A percentile compares a stretch with the other conserved stretches of the same genome.
phyloP scores from a whole-genome alignment of 2,888 invertebrate genomes.

The Conus canariensis region DNA sequence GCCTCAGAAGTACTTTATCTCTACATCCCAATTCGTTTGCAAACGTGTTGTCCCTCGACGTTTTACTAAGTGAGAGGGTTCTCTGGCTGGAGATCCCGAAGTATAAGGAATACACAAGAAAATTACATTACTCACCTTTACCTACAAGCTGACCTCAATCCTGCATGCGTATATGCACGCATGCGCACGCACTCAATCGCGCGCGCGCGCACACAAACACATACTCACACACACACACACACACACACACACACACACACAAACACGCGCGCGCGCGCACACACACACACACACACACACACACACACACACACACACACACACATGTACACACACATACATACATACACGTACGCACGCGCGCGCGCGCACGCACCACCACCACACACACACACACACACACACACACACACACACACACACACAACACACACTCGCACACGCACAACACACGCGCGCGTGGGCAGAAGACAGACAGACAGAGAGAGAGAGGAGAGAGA shows the following conservation, averaged over 20 bases:
- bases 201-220: background rate
- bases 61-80: too few relatives aligned
- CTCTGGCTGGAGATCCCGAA: too few relatives aligned
- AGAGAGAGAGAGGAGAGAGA: background rate
- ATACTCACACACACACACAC: slow-evolving; percentile 19
- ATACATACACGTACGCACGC: background rate
- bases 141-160: too few relatives aligned
- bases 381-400: background rate
- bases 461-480: background rate
- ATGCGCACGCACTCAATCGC: background rate
- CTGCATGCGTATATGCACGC: background rate
- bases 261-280: background rate
- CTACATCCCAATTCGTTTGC: too few relatives aligned
- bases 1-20: too few relatives aligned
- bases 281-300: slow-evolving; percentile 7
- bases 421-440: background rate
- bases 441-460: background rate
- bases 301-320: background rate
- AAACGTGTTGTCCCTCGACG: too few relatives aligned
- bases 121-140: too few relatives aligned
- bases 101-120: too few relatives aligned
- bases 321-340: background rate
- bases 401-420: background rate
- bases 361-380: background rate
- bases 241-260: slow-evolving; percentile 17